Evolutionary conservation across 2,888 invertebrate species (phyloP).

Genomic region (Meiosimyza platycephala): DNA sequence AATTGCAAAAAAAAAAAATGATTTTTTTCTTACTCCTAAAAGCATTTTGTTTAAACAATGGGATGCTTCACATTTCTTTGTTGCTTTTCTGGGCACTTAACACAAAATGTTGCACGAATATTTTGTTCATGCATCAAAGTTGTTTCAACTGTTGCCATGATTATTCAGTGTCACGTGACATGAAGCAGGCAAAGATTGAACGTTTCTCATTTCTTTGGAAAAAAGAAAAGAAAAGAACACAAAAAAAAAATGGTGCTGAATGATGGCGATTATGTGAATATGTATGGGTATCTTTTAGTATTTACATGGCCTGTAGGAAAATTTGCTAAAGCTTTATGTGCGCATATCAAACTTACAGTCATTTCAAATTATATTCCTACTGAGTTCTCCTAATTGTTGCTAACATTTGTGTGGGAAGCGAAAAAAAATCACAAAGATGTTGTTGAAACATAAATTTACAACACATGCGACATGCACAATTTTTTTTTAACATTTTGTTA

Average conservation of each 20-base stretch:
- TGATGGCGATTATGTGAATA: neutral
- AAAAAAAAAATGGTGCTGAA: neutral
- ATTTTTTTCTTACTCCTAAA: too few relatives aligned
- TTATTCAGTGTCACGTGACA: constrained; percentile 21
- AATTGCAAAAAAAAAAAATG: neutral
- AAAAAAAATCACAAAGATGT: neutral
- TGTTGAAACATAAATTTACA: constrained; percentile 1
- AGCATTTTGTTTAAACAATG: too few relatives aligned
- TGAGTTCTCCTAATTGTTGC: too few relatives aligned
- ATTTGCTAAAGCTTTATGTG: too few relatives aligned
- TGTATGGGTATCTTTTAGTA: neutral
- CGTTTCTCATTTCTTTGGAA: constrained; percentile 3
- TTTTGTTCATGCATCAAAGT: neutral
- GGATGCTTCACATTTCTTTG: neutral
- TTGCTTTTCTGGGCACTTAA: neutral
- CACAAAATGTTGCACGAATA: constrained; percentile 6
- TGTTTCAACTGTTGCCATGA: constrained; percentile 14
- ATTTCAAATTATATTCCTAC: too few relatives aligned
- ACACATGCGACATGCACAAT: constrained; percentile 8
- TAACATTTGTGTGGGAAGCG: too few relatives aligned
- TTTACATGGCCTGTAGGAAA: too few relatives aligned
- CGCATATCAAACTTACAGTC: too few relatives aligned
- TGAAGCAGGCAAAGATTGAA: constrained; percentile 20
- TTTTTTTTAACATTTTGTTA: neutral
- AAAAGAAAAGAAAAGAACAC: neutral